These are phyloP conservation scores for Platichthys flesus DNA, from an alignment of 2,113 vertebrate species.

Conservation along the genomic window DNA sequence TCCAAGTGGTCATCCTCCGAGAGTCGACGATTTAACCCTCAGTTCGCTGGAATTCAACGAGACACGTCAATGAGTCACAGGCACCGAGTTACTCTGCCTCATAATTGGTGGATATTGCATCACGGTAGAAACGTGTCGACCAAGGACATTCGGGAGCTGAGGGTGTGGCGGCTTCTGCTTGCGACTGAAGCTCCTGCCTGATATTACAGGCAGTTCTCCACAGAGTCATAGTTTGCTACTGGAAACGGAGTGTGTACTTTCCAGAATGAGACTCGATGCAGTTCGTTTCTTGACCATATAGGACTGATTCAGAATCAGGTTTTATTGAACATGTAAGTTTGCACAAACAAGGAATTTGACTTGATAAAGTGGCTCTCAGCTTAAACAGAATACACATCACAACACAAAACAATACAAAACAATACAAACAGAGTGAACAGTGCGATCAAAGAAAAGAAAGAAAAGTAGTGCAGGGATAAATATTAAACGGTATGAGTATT, in stretches of 20 bases:
- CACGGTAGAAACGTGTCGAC: conserved; percentile 47
- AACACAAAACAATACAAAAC: too few relatives aligned
- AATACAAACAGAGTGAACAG: too few relatives aligned
- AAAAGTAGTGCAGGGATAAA: too few relatives aligned
- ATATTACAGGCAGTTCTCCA: conserved; percentile 42
- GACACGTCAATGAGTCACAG: conserved; percentile 55
- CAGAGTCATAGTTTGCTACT: conserved; percentile 51
- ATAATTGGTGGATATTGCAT: conserved; percentile 77
- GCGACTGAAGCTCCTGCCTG: background rate
- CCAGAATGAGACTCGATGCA: conserved; percentile 18
- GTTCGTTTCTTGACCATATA: background rate
- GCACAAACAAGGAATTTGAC: too few relatives aligned
- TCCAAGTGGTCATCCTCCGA: background rate
- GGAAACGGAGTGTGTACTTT: conserved; percentile 51
- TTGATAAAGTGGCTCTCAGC: too few relatives aligned
- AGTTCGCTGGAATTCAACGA: background rate
- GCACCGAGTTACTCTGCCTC: conserved; percentile 30
- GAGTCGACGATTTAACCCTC: background rate
- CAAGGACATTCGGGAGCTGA: conserved; percentile 61
- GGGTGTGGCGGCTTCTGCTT: conserved; percentile 41
- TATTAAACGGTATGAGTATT: too few relatives aligned
- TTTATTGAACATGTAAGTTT: too few relatives aligned
- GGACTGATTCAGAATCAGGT: background rate
- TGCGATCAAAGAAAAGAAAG: too few relatives aligned
- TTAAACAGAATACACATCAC: too few relatives aligned